Evolutionary conservation across 2,888 invertebrate genomes (phyloP), one percentile per base, ranked within the genome.

Genomic region (Papilio demoleus): DNA sequence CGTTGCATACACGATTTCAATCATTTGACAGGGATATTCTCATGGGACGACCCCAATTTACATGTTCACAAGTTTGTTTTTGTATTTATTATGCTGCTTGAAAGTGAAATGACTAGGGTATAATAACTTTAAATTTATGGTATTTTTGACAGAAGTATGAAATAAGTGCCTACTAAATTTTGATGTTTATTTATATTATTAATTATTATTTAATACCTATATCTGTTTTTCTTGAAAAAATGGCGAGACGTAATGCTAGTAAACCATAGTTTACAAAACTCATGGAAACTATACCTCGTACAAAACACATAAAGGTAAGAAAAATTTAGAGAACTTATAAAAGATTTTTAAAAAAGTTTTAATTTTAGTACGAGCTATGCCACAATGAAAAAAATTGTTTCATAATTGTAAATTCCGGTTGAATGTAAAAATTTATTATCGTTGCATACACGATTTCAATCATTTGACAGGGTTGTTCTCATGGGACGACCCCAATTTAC

Each of bases 31-130:
- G 85, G 86, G 82, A 82, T 80, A 75, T 83, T 85, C 87, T 77
- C 82, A 79, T 76, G 87, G 88, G 87, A 82, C 83, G 84, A 85
- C 87, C 89, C 88, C 88, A 88, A 90, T 90, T 89, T 90, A 85
- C 82, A 87, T 87, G 85, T 87, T 84, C 84, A 86, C 84, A 88
- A 88, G 87, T 90, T 90, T 87, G 88, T 90, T 88, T 84, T 86
- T 85, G 83, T 83, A 87, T 86, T 81, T 84, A 81, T 88, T 89
- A 88, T 80, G 74, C 73, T 88, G 87, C 89, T 76, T 56, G 27
- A 40, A 88, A 88, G 84, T 47, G 19, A n/a, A n/a, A n/a, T n/a
- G n/a, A n/a, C n/a, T n/a, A n/a, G n/a, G n/a, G n/a, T n/a, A n/a
- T n/a, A n/a, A n/a, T n/a, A n/a, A n/a, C n/a, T n/a, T n/a, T n/a